Conservation (phyloP, 2,888 invertebrate genomes). For the Geophilus truncorum region DNA sequence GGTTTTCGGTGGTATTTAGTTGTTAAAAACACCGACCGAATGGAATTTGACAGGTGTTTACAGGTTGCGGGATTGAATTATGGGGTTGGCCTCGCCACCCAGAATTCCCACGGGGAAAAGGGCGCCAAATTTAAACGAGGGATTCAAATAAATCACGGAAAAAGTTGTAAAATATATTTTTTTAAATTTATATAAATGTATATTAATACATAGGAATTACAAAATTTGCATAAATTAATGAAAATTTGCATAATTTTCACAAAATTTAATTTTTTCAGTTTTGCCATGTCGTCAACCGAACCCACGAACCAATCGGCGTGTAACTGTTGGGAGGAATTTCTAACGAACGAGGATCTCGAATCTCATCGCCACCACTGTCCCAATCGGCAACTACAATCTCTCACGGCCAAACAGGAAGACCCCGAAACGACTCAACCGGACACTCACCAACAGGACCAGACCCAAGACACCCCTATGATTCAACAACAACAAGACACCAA, state of each 20-base stretch:
- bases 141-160: no score
- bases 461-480: background rate
- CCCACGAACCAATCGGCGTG: background rate
- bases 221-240: no score
- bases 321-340: conserved; percentile 2
- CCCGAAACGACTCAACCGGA: no score
- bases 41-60: background rate
- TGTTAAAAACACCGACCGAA: background rate
- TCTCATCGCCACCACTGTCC: background rate
- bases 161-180: no score
- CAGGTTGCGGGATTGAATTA: background rate
- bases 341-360: conserved; percentile 1
- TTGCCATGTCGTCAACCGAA: background rate
- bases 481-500: background rate
- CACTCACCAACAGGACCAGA: background rate
- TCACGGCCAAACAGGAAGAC: no score
- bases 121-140: background rate
- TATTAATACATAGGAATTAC: no score
- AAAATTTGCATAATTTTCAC: no score
- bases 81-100: background rate
- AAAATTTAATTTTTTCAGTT: background rate
- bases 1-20: background rate
- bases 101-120: background rate
- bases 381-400: no score
- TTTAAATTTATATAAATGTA: no score